Evolutionary conservation across 1,140 invertebrate species (phyloP).

Genomic region (Philopotamus ludificatus): DNA sequence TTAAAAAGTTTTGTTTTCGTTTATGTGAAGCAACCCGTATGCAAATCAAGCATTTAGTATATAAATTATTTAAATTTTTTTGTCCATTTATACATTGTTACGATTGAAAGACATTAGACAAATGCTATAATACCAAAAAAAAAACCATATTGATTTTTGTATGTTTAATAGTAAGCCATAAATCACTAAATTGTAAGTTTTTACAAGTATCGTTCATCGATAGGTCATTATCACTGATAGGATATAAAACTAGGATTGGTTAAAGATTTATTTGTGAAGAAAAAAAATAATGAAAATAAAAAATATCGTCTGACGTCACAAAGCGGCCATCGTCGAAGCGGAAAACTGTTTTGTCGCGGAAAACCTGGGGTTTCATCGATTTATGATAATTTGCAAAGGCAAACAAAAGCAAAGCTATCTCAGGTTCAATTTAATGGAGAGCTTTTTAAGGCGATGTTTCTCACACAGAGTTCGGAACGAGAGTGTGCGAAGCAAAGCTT

Average conservation of each 20-base stretch:
- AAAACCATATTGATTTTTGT: too few species aligned
- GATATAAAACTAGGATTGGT: too few species aligned
- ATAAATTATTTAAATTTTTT: too few species aligned
- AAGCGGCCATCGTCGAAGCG: neutral
- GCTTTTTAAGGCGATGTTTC: conserved; percentile 9
- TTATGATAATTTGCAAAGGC: neutral
- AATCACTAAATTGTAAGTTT: too few species aligned
- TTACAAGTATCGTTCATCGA: neutral
- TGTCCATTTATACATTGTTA: too few species aligned
- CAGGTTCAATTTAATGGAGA: conserved; percentile 2
- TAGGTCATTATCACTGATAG: neutral
- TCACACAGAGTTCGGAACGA: conserved; percentile 14
- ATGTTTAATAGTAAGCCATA: too few species aligned
- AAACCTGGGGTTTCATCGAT: neutral
- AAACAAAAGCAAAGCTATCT: neutral
- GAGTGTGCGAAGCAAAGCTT: conserved; percentile 25
- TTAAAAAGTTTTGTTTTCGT: too few species aligned
- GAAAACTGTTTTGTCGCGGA: neutral
- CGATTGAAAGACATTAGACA: too few species aligned
- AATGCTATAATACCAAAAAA: too few species aligned
- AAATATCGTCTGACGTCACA: neutral
- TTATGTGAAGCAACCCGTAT: too few species aligned
- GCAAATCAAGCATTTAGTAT: too few species aligned
- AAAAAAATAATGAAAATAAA: neutral
- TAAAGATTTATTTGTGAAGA: neutral